These are phyloP conservation scores for Epinephelus fuscoguttatus DNA, from an alignment of 2,113 vertebrate species.

Conservation along the genomic window DNA sequence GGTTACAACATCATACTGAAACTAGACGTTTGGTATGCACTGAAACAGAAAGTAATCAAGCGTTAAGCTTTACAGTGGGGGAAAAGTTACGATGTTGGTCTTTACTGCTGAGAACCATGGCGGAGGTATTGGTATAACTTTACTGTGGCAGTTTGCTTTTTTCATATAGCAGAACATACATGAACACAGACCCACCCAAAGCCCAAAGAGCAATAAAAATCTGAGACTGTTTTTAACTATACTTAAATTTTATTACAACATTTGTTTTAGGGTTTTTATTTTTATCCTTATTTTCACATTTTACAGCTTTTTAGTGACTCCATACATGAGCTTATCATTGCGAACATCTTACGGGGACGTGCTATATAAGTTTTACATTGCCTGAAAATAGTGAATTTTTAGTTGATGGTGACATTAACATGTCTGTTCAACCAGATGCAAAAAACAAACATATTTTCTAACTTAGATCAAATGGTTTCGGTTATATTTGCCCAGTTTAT, in stretches of 20 bases:
- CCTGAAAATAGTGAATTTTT: neutral
- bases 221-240: neutral
- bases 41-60: slow-evolving; percentile 56
- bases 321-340: too few relatives aligned
- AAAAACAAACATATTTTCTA: neutral
- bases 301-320: neutral
- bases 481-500: neutral
- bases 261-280: neutral
- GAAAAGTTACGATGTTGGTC: slow-evolving; percentile 29
- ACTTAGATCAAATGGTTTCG: neutral
- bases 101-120: neutral
- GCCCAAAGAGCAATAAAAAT: slow-evolving; percentile 18
- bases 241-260: slow-evolving; percentile 27
- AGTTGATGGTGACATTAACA: neutral
- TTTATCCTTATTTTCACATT: slow-evolving; percentile 1
- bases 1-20: slow-evolving; percentile 50
- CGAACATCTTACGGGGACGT: too few relatives aligned
- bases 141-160: neutral
- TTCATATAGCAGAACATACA: neutral
- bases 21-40: slow-evolving; percentile 62
- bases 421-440: neutral
- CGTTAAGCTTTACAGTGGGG: neutral
- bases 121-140: neutral
- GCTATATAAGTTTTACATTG: neutral
- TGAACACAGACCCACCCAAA: slow-evolving; percentile 21